Evolutionary conservation across 2,797 vertebrate genomes (phyloP), one percentile per base, ranked within the genome.

Genomic region (Sandelia bainsii): DNA sequence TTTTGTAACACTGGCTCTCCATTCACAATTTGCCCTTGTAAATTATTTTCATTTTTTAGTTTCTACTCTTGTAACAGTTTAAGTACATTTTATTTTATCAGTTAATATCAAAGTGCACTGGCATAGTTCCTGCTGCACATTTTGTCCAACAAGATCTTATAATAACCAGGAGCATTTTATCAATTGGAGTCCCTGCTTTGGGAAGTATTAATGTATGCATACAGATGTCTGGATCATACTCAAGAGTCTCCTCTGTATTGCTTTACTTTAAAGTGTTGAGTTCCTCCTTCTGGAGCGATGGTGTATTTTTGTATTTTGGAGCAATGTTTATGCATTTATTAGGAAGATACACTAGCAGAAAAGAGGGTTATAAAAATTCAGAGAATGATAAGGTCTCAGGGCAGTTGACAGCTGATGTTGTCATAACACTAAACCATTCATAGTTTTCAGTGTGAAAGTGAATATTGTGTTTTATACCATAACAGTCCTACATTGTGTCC

Each of bases 51-150:
- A 8, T 29, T 44, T 62, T 69, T 29, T 10, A 22, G 32, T 11
- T 57, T 23, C 27, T 56, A 6, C 61, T 51, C 12, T 37, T 63
- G 17, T 27, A 62, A 23, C 39, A 66, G 27, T 22, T 27, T 19
- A 77, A 51, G 39, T 53, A 45, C 12, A 64, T 52, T 42, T 25
- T 64, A 50, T 74, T 66, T 45, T 59, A 67, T 40, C 10, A 51
- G 23, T 23, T 25, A 52, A 64, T 32, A 16, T 44, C 23, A 11
- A 64, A 71, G 23, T 56, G 44, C 23, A 29, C n/a, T 25, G 9
- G 45, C n/a, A 25, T 25, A 25, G 57, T 64, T 64, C 12, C 11
- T 20, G 16, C 8, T 19, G 11, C 46, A 57, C 37, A 13, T n/a
- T 65, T 52, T 16, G 17, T 12, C 49, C 37, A 29, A 4, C 12